A percentile compares a stretch with the other conserved stretches of the same genome.
Conservation (phyloP, 2,113 vertebrate genomes). For the Raphicerus campestris region DNA sequence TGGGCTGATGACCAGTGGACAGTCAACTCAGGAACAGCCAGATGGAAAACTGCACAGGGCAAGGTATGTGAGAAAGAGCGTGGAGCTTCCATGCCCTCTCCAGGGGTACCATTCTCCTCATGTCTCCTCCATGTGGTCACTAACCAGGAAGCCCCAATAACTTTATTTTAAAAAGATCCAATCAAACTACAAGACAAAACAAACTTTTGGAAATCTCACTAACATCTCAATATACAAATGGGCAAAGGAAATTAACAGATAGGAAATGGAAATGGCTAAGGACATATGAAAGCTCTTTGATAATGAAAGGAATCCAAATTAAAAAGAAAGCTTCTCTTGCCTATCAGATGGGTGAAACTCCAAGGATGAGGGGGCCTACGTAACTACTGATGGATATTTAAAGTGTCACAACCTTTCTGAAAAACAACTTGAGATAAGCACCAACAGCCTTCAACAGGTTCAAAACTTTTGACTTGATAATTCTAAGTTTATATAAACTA, state of each 20-base stretch:
- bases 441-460: not conserved
- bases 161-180: not conserved
- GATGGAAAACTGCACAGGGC: not conserved
- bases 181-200: not conserved
- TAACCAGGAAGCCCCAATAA: not conserved
- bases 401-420: not conserved
- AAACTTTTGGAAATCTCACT: not conserved
- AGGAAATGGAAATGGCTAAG: not conserved
- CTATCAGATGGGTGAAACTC: not conserved
- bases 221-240: not conserved
- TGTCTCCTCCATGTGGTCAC: not conserved
- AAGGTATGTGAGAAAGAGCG: not conserved
- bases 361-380: not conserved
- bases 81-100: not conserved
- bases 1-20: not conserved
- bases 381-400: not conserved
- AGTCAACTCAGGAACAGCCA: not conserved
- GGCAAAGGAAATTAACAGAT: not conserved
- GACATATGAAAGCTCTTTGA: not conserved
- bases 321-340: not conserved
- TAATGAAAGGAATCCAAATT: not conserved
- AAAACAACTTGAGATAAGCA: not conserved
- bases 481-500: not conserved
- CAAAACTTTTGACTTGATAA: not conserved
- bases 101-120: not conserved